Conservation (phyloP, 2,113 vertebrate species). For the Cheirogaleus medius region DNA sequence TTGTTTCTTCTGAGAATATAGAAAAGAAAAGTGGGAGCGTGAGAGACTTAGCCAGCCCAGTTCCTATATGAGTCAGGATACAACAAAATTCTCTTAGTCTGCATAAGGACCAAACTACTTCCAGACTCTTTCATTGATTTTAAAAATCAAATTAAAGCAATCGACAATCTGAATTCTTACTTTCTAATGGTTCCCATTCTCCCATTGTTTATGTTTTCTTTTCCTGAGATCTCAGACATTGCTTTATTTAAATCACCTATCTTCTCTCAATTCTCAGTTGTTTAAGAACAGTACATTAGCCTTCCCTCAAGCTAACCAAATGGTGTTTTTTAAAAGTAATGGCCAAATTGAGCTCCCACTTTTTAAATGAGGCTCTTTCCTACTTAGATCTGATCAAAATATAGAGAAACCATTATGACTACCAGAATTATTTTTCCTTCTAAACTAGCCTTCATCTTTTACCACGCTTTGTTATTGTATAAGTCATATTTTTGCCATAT, state of each 20-base stretch:
- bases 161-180: neutral
- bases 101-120: neutral
- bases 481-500: constrained; percentile 29
- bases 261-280: neutral
- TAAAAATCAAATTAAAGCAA: constrained; percentile 40
- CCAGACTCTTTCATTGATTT: neutral
- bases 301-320: neutral
- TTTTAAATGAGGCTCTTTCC: neutral
- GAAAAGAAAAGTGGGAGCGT: neutral
- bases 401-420: neutral
- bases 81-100: neutral
- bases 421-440: neutral
- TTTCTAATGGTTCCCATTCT: neutral
- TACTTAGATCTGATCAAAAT: constrained; percentile 5
- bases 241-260: neutral
- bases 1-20: neutral
- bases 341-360: neutral
- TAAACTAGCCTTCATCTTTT: neutral
- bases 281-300: neutral
- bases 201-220: neutral
- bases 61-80: neutral
- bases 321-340: neutral
- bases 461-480: neutral
- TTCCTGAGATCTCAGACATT: neutral
- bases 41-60: neutral